Conservation (phyloP, 2,888 invertebrate species). For the Calliphora vomitoria region DNA sequence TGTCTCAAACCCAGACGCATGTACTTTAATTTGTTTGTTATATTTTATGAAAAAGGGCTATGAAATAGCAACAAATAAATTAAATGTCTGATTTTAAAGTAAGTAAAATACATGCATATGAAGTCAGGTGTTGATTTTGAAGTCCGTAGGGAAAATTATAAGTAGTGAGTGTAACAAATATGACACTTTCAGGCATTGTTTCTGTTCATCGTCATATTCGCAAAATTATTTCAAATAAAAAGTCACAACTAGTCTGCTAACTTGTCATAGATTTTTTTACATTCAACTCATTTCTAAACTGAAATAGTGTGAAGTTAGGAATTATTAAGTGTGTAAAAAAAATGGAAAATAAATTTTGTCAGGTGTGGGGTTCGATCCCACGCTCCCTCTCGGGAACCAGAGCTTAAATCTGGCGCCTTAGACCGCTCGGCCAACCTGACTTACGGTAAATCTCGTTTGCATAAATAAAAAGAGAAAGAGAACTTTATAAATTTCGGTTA, state of each 20-base stretch:
- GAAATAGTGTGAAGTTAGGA: too few species aligned
- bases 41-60: neutral
- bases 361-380: constrained; percentile 92
- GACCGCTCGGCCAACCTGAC: constrained; percentile 84
- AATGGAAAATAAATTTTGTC: constrained; percentile 84
- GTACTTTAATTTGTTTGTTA: neutral
- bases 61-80: neutral
- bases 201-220: too few species aligned
- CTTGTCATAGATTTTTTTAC: too few species aligned
- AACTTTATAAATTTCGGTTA: too few species aligned
- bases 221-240: too few species aligned
- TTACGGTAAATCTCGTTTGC: neutral
- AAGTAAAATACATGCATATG: neutral
- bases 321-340: constrained; percentile 82
- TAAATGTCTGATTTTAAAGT: too few species aligned
- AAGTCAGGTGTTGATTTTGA: constrained; percentile 7
- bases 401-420: constrained; percentile 92
- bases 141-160: too few species aligned
- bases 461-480: too few species aligned
- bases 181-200: too few species aligned
- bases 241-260: too few species aligned
- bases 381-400: constrained; percentile 91
- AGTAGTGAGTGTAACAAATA: too few species aligned
- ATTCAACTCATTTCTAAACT: too few species aligned
- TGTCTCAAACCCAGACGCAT: neutral